Percentiles rank a stretch among this genome's conserved stretches.
These are phyloP conservation scores for Geotrupes spiniger DNA, from an alignment of 2,888 invertebrate species.

Conservation along the genomic window DNA sequence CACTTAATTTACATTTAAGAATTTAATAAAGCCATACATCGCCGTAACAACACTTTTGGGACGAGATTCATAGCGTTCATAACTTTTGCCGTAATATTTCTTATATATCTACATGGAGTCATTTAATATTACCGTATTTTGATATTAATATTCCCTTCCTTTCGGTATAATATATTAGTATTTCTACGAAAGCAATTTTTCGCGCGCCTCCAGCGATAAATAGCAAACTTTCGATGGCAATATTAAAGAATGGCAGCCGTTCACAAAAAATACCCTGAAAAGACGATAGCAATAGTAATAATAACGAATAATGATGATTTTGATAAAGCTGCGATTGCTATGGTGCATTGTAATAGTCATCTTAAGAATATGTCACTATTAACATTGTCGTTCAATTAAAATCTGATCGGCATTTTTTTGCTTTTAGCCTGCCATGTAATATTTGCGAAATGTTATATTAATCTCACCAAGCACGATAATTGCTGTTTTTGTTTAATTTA, in stretches of 20 bases:
- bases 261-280: neutral
- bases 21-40: no score
- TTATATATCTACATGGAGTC: slow-evolving; percentile 2
- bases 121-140: neutral
- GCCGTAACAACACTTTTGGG: no score
- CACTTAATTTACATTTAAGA: no score
- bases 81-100: neutral
- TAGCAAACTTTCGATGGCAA: slow-evolving; percentile 1
- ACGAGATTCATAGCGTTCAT: no score
- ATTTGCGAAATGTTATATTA: no score
- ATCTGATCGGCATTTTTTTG: no score
- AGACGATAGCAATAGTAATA: neutral
- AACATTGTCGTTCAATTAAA: no score
- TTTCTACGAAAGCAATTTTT: slow-evolving; percentile 1
- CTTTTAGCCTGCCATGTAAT: no score
- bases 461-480: no score
- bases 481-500: no score
- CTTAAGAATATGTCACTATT: no score
- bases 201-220: slow-evolving; percentile 2
- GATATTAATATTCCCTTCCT: slow-evolving; percentile 6
- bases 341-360: no score
- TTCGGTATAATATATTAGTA: slow-evolving; percentile 3
- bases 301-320: neutral
- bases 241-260: neutral
- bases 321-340: neutral